These are phyloP conservation scores for Ailuropoda melanoleuca DNA, from an alignment of 2,113 vertebrate species.

Conservation along the genomic window DNA sequence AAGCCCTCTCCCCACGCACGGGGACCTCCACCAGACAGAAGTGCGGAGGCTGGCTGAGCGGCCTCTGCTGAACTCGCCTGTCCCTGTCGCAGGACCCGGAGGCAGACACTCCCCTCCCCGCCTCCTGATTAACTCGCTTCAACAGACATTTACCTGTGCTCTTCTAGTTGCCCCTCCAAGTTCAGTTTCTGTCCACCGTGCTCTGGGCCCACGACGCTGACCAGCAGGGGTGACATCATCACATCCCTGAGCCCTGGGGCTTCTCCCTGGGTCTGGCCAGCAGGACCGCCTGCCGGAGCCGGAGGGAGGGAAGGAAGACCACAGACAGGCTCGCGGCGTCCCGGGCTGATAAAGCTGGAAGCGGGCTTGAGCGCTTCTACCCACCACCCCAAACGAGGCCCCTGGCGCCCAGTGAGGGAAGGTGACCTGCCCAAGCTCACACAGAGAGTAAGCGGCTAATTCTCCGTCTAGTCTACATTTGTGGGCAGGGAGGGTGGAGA, in stretches of 20 bases:
- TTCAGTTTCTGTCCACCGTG: background rate
- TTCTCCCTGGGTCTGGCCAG: background rate
- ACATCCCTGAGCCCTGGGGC: too few species aligned
- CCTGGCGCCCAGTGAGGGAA: background rate
- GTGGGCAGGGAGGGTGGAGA: background rate
- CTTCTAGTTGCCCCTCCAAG: fast-evolving
- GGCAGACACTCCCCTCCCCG: background rate
- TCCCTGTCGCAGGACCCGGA: background rate
- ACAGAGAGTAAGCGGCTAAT: background rate
- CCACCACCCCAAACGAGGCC: background rate
- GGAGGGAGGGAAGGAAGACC: background rate
- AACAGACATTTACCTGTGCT: background rate
- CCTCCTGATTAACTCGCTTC: background rate
- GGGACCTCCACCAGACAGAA: background rate
- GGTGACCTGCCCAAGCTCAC: background rate
- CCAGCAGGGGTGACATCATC: fast-evolving
- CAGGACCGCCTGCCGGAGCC: fast-evolving
- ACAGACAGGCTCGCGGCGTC: background rate
- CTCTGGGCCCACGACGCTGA: background rate
- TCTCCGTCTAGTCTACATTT: background rate
- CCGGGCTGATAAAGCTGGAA: background rate
- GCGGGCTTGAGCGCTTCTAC: fast-evolving
- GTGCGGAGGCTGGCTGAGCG: background rate
- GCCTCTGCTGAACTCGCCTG: background rate
- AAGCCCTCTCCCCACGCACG: background rate